These are phyloP conservation scores for Caerostris extrusa DNA, from an alignment of 1,140 invertebrate species.

Conservation along the genomic window DNA sequence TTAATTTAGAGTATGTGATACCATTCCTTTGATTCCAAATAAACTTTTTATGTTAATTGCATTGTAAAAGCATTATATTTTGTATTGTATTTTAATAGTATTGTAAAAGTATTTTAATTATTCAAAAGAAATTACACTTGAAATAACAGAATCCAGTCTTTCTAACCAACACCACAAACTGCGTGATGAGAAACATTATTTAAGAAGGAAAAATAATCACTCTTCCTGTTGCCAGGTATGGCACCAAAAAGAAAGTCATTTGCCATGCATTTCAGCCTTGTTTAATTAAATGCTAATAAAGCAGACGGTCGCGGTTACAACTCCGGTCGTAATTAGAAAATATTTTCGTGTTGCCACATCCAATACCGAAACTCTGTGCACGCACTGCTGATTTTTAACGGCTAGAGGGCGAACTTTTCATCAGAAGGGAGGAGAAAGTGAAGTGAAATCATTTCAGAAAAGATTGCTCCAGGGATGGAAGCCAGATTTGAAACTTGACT, in stretches of 20 bases:
- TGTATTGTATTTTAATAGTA: no score
- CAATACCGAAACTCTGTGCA: constrained; percentile 9
- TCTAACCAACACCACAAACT: no score
- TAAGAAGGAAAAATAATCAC: neutral
- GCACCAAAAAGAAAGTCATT: neutral
- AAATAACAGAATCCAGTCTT: no score
- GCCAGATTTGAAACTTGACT: neutral
- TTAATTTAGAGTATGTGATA: no score
- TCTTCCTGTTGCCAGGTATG: neutral
- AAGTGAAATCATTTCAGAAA: neutral
- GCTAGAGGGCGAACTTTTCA: neutral
- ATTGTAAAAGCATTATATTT: no score
- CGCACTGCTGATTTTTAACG: constrained; percentile 3
- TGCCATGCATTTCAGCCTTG: neutral
- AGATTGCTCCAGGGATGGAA: constrained; percentile 2
- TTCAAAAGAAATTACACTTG: no score
- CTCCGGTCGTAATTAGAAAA: constrained; percentile 57
- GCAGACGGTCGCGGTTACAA: constrained; percentile 28
- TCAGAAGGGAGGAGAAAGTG: neutral
- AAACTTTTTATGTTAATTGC: no score
- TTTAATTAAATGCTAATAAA: constrained; percentile 69
- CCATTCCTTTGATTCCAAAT: no score
- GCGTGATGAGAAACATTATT: no score
- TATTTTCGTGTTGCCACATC: constrained; percentile 53
- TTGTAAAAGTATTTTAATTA: no score